Evolutionary conservation across 2,113 vertebrate species (phyloP).

Genomic region (Tachycineta bicolor): DNA sequence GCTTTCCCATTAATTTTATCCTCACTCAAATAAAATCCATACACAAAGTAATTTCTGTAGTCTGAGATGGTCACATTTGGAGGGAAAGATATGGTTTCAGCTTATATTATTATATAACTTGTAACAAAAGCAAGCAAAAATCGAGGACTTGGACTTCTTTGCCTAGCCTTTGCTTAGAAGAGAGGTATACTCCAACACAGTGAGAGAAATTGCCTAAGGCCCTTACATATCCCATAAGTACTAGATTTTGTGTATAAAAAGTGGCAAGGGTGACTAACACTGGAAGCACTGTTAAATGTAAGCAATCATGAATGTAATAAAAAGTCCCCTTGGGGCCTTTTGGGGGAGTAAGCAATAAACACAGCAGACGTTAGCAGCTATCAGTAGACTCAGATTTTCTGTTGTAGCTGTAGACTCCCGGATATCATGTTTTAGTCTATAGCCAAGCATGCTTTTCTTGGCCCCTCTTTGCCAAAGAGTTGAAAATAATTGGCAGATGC

Average conservation of each 20-base stretch:
- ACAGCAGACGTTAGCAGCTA: not conserved
- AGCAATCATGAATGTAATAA: not conserved
- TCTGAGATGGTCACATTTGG: not conserved
- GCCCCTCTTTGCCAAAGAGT: not conserved
- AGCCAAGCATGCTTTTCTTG: not conserved
- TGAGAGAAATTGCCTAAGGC: not conserved
- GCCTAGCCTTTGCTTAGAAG: not conserved
- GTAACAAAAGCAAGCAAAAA: not conserved
- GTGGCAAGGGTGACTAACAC: not conserved
- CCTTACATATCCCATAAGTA: not conserved
- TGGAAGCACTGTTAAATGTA: not conserved
- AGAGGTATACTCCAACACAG: not conserved
- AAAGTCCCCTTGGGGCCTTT: not conserved
- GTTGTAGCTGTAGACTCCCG: not conserved
- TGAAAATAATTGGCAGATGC: not conserved
- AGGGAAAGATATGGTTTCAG: not conserved
- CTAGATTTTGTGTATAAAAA: not conserved
- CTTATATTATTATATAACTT: not conserved
- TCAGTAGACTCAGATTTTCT: not conserved
- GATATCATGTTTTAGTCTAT: not conserved
- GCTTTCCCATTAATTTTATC: not conserved
- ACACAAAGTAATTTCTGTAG: not conserved
- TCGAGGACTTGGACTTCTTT: not conserved
- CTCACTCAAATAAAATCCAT: not conserved
- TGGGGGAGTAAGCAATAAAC: not conserved